Evolutionary conservation across 1,140 invertebrate species (phyloP), one percentile per base, ranked within the genome.

Genomic region (Caligus rogercresseyi): DNA sequence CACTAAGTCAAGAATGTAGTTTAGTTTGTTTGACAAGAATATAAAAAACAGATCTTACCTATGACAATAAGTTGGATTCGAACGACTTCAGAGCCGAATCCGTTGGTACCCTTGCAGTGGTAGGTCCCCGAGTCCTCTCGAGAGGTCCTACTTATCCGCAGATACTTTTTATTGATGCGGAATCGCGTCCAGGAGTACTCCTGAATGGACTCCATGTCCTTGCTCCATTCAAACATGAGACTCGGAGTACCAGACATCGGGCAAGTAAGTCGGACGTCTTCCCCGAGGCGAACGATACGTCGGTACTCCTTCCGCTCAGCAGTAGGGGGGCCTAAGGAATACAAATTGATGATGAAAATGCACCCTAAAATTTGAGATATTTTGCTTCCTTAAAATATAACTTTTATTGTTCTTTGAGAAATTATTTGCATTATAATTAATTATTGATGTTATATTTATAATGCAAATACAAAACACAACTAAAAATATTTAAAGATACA

Each of bases 71-170:
- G 16, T 20, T 62, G 16, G 21, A 62, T 62, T 24, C 52, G 16
- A 53, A 53, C 52, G 19, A 31, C 60, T 20, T 20, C 51, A n/a
- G 31, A 54, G 11, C 60, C 60, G 21, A 54, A 62, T 13, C 60
- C 60, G 24, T 62, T 62, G 51, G 24, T 54, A n/a, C 60, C 60
- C 25, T 62, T 62, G 60, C 60, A 62, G 25, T 15, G 19, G 31
- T 62, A 62, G 13, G 31, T 54, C n/a, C 60, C 60, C 2, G 43
- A 31, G 60, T 62, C 60, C 20, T 62, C 43, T 15, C 15, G 23
- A 16, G 18, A 19, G 13, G 26, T 24, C 2, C 21, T 43, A 16
- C 2, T 60, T 16, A 60, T 60, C 14, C 24, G 18, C 21, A 60
- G 24, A 43, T 31, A 26, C n/a, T 43, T 60, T 43, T 60, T 60